Base-by-base conservation (phyloP, 2,888 invertebrate genomes). In the Agonum fuliginosum region DNA sequence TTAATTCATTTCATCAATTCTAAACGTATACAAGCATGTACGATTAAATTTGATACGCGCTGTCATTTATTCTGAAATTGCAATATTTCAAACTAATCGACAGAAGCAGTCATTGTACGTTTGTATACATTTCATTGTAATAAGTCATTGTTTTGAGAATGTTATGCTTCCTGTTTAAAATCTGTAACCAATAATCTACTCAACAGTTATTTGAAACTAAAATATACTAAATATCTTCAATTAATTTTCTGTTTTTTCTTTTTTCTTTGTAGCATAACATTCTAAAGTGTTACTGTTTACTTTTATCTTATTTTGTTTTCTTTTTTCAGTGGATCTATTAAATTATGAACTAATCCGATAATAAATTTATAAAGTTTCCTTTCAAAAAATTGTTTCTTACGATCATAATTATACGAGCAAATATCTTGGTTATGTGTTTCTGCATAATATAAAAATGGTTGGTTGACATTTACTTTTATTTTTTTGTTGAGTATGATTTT, bases 291-390 rank as follows among this genome's bases (percentile, higher is more conserved):
- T 72, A 20, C 34, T 51, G 46, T 72, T 72, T 72, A 46, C 41
- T 70, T 70, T 70, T 46, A 27, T 72, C 70, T 71, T 72, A 51
- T 72, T 72, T 72, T 72, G 34, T 72, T 72, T 72, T 72, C 37
- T 72, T 72, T 71, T 72, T 72, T 72, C 72, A 72, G 72, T 72
- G 72, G 72, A 72, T 54, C 51, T 72, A 20, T 72, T 72, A 72
- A 72, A 51, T 72, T 43, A 37, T 54, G 51, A 54, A 34, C 22
- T 72, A 72, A 22, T 72, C 14, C 54, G 43, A 41, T 54, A 54
- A 37, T 72, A 54, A 37, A 54, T 54, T 54, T 54, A 72, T 48
- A 46, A 48, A 48, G 46, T 71, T 71, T 71, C 30, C 34, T 72
- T 72, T 72, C 48, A 43, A n/a, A 67, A 41, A 54, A 54, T 54